Conservation (phyloP, 2,888 invertebrate species). For the Synergus umbraculus region DNA sequence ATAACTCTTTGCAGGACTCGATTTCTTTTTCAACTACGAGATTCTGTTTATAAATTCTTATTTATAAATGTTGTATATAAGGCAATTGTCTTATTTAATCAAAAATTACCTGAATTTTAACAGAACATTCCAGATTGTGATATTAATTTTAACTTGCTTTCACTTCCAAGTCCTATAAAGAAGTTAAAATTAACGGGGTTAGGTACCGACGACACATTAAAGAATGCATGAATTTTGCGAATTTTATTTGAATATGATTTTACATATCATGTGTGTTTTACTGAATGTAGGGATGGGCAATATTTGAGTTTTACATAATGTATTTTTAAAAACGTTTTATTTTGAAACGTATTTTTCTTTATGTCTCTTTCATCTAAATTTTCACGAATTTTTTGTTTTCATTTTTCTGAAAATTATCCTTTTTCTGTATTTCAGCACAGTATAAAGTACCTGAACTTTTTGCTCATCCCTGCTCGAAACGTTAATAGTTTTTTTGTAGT, state of each 20-base stretch:
- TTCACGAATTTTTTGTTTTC: neutral
- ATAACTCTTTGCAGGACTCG: constrained; percentile 30
- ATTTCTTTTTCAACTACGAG: neutral
- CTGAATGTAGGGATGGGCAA: constrained; percentile 30
- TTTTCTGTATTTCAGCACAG: constrained; percentile 20
- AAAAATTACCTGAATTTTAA: neutral
- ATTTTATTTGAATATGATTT: constrained; percentile 16
- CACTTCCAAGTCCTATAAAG: constrained; percentile 31
- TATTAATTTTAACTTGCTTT: constrained; percentile 12
- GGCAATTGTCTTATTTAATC: neutral
- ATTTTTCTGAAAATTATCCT: neutral
- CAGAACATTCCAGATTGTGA: constrained; percentile 8
- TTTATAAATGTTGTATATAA: neutral
- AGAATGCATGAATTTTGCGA: constrained; percentile 32
- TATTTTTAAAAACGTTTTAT: neutral
- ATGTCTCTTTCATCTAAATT: neutral
- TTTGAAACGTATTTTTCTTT: neutral
- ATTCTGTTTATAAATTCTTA: neutral
- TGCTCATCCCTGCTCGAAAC: constrained; percentile 40
- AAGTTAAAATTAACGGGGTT: constrained; percentile 35
- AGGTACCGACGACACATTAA: constrained; percentile 20
- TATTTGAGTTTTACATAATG: neutral
- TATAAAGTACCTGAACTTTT: constrained; percentile 16
- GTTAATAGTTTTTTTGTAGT: constrained; percentile 24
- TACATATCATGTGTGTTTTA: neutral